Conservation (phyloP, 2,888 invertebrate genomes). For the Drosophila dives region DNA sequence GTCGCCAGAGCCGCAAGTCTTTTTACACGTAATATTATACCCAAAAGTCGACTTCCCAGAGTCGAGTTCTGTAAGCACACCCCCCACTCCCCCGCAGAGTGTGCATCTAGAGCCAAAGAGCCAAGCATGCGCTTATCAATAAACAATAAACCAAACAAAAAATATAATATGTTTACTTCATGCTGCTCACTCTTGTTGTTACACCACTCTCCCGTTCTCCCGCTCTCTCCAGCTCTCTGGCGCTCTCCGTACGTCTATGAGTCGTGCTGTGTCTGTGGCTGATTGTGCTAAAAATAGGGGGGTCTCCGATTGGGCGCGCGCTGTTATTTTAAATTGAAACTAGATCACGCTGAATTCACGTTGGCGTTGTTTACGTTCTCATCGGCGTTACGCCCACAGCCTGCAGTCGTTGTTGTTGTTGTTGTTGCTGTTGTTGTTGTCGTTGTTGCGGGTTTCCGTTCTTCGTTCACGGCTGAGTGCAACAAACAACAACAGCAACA, state of each 20-base stretch:
- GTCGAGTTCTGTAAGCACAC: not conserved
- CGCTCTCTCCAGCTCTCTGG: not conserved
- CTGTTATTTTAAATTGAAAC: conserved; percentile 79
- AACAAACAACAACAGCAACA: conserved; percentile 39
- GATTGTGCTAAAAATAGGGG: conserved; percentile 79
- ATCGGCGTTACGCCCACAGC: conserved; percentile 60
- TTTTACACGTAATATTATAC: not conserved
- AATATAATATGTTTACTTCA: not conserved
- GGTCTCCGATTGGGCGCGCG: conserved; percentile 60
- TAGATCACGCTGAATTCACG: conserved; percentile 81
- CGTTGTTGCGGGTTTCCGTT: conserved; percentile 63
- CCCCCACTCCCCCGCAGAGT: not conserved
- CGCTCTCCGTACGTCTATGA: not conserved
- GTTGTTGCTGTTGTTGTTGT: conserved; percentile 35
- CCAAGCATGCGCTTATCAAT: not conserved
- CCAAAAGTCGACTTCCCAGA: not conserved
- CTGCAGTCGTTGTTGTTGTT: conserved; percentile 37
- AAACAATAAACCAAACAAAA: conserved; percentile 2
- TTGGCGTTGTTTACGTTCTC: conserved; percentile 74
- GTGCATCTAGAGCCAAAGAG: not conserved
- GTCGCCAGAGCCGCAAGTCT: not conserved
- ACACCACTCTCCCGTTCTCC: not conserved
- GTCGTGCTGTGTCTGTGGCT: conserved; percentile 18
- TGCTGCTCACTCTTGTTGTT: not conserved
- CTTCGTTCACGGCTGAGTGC: conserved; percentile 65